phyloP scores from a whole-genome alignment of 2,888 invertebrate species.

The Auanema freiburgensis region DNA sequence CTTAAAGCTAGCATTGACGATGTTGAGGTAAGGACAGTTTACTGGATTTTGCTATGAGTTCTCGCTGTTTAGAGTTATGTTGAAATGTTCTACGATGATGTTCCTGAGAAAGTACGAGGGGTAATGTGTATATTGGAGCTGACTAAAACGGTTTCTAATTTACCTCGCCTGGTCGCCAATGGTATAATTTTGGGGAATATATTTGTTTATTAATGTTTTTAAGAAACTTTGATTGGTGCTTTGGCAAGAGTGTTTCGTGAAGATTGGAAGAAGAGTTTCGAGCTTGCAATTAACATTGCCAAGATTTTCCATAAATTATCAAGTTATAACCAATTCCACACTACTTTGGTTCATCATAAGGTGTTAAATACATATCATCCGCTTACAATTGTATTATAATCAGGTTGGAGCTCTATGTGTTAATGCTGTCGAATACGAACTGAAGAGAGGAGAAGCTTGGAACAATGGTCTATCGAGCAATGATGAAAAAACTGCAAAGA shows the following conservation, averaged over 20 bases:
- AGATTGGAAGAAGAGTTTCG: conserved; percentile 94
- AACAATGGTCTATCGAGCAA: conserved; percentile 67
- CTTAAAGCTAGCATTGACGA: conserved; percentile 36
- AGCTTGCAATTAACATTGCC: conserved; percentile 91
- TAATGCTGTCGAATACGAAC: conserved; percentile 92
- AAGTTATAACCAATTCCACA: conserved; percentile 90
- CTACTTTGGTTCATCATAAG: conserved; percentile 90
- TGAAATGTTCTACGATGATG: conserved; percentile 90
- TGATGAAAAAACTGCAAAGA: conserved; percentile 68
- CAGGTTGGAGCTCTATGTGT: conserved; percentile 84
- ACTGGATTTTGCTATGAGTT: neutral
- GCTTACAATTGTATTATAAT: neutral
- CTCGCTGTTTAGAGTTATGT: conserved; percentile 80
- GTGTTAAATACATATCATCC: conserved; percentile 68
- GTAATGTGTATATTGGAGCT: conserved; percentile 87
- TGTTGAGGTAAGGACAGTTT: conserved; percentile 33
- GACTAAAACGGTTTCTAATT: conserved; percentile 88
- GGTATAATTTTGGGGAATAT: conserved; percentile 70
- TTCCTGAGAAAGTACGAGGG: conserved; percentile 81
- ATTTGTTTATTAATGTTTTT: conserved; percentile 15
- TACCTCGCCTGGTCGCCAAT: conserved; percentile 88
- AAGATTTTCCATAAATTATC: conserved; percentile 97
- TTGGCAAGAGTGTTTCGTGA: conserved; percentile 90
- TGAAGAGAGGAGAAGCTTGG: conserved; percentile 91
- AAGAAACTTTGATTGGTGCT: conserved; percentile 86